phyloP scores from a whole-genome alignment of 2,888 invertebrate species.

The Stenchaetothrips biformis region DNA sequence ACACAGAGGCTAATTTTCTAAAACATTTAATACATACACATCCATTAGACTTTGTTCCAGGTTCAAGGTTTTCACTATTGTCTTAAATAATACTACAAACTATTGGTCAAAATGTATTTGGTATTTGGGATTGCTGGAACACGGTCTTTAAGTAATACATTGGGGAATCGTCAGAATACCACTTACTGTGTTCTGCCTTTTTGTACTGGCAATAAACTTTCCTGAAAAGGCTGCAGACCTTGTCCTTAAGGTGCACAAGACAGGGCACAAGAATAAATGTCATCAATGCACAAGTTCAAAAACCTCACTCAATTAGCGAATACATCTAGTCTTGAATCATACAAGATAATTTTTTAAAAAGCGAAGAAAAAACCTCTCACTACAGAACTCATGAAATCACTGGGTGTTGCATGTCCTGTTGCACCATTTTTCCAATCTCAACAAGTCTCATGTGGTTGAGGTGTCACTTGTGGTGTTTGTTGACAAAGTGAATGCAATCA shows the following conservation, averaged over 20 bases:
- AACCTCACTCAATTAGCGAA: too few relatives aligned
- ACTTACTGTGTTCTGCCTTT: conserved; percentile 43
- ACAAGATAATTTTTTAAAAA: too few relatives aligned
- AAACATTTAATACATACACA: not conserved
- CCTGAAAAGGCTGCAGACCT: conserved; percentile 41
- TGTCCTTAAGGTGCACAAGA: conserved; percentile 39
- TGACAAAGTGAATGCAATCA: too few relatives aligned
- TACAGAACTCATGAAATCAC: too few relatives aligned
- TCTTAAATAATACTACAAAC: not conserved
- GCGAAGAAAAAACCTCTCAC: too few relatives aligned
- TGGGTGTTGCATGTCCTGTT: too few relatives aligned
- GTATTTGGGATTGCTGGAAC: not conserved
- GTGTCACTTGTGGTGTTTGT: too few relatives aligned
- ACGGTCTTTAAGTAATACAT: not conserved
- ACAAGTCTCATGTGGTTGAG: too few relatives aligned
- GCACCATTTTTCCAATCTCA: too few relatives aligned
- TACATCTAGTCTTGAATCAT: too few relatives aligned
- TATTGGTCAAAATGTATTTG: not conserved
- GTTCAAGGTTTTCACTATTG: not conserved
- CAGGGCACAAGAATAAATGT: conserved; percentile 29
- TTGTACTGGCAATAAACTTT: conserved; percentile 43
- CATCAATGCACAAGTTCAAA: conserved; percentile 18
- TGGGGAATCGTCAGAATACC: not conserved
- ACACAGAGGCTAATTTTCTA: too few relatives aligned
- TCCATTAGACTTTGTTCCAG: not conserved